Evolutionary conservation across 37 sponge, comb jelly and placozoan genomes (phyloP), one percentile per base, ranked within the genome.

Genomic region (Spongilla lacustris): DNA sequence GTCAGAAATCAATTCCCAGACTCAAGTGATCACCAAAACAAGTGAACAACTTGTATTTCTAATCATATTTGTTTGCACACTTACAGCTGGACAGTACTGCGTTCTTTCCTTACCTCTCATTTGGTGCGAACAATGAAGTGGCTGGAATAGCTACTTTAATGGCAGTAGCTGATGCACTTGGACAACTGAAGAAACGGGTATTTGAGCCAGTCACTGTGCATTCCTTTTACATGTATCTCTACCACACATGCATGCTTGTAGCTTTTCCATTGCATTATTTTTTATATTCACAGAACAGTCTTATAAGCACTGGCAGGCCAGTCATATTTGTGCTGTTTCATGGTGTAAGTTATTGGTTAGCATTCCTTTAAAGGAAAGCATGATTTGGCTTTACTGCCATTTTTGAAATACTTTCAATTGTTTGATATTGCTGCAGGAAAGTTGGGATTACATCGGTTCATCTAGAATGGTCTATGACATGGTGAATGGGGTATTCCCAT

Each of bases 371-470:
- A 37, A 10, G 14, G 11, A 12, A 25, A 13, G 41, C 77, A 11
- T 34, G 12, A 12, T 35, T 13, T 33, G 12, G 12, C 10, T 48
- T n/a, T n/a, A n/a, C n/a, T n/a, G n/a, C n/a, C n/a, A n/a, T n/a
- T n/a, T n/a, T n/a, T n/a, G n/a, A n/a, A n/a, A n/a, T n/a, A n/a
- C n/a, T n/a, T n/a, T n/a, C n/a, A n/a, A n/a, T n/a, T n/a, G 8
- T 34, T n/a, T 35, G 3, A 2, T 74, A 35, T n/a, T 67, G 22
- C 73, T 66, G 31, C 73, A 95, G 96, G 96, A 95, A 69, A 92
- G 93, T 71, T 95, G 91, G 90, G 96, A 95, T 81, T 95, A 95
- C 83, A 95, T 95, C 75, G 96, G 96, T 1, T 95, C 96, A 1
- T 93, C 94, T 13, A 71, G 94, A 30, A 93, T 95, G 96, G 96